Conservation (phyloP, 2,113 vertebrate species). For the Phocoena phocoena region DNA sequence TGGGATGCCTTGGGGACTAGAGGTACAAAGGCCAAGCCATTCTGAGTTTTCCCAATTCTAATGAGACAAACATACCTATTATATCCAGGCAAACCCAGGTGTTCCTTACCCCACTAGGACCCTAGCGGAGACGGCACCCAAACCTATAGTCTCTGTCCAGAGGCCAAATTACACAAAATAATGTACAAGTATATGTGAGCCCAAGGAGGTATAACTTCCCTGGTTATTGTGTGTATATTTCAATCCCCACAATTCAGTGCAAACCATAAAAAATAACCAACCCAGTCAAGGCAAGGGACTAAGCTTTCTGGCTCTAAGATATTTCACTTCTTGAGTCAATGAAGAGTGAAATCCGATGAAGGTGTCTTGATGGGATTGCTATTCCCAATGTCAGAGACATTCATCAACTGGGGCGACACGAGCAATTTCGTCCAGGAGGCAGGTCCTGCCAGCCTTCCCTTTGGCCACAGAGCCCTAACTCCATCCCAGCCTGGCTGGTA, state of each 20-base stretch:
- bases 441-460: not conserved
- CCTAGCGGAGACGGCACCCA: not conserved
- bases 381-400: not conserved
- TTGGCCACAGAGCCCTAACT: not conserved
- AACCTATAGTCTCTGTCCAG: not conserved
- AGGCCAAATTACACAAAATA: not conserved
- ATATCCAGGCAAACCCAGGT: not conserved
- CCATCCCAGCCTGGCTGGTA: not conserved
- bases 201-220: not conserved
- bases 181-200: not conserved
- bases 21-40: not conserved
- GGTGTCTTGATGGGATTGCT: conserved; percentile 8
- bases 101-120: not conserved
- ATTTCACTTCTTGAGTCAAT: conserved; percentile 46
- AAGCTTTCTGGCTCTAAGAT: conserved; percentile 25
- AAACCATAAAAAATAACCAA: conserved; percentile 26
- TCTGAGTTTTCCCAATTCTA: not conserved
- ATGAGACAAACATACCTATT: not conserved
- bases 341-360: conserved; percentile 48
- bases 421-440: not conserved
- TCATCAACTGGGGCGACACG: not conserved
- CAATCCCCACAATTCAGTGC: not conserved
- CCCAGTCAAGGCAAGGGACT: not conserved
- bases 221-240: not conserved
- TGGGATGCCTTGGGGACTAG: not conserved